These are phyloP conservation scores for Troides aeacus DNA, from an alignment of 2,888 invertebrate species.

Conservation along the genomic window DNA sequence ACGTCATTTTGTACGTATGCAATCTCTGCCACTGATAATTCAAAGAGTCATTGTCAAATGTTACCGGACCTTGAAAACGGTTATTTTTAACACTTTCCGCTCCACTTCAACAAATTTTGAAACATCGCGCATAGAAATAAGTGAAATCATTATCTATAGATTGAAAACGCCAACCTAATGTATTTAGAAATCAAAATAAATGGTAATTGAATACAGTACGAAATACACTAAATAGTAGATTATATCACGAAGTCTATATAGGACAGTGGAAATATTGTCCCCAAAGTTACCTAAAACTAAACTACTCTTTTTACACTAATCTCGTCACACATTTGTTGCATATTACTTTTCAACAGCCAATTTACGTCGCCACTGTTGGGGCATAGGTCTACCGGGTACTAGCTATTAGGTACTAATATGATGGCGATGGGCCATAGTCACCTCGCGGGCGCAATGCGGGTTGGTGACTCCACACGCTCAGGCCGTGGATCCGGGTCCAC, in stretches of 20 bases:
- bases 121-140: conserved; percentile 40
- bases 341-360: no score
- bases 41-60: conserved; percentile 24
- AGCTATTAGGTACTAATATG: no score
- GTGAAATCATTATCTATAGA: conserved; percentile 40
- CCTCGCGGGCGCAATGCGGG: no score
- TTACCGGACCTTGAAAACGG: conserved; percentile 47
- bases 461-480: no score
- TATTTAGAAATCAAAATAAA: conserved; percentile 7
- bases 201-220: conserved; percentile 1
- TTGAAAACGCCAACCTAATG: neutral
- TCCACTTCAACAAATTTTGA: conserved; percentile 54
- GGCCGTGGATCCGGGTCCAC: no score
- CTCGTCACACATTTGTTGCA: no score
- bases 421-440: no score
- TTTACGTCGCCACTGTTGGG: no score
- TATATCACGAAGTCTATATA: conserved; percentile 32
- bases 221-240: neutral
- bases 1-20: neutral
- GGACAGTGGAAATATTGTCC: conserved; percentile 41
- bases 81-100: conserved; percentile 47
- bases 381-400: no score
- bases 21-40: conserved; percentile 7
- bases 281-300: conserved; percentile 8
- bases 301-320: no score